Base-by-base conservation (phyloP, 2,797 vertebrate species). In the Sparus aurata region DNA sequence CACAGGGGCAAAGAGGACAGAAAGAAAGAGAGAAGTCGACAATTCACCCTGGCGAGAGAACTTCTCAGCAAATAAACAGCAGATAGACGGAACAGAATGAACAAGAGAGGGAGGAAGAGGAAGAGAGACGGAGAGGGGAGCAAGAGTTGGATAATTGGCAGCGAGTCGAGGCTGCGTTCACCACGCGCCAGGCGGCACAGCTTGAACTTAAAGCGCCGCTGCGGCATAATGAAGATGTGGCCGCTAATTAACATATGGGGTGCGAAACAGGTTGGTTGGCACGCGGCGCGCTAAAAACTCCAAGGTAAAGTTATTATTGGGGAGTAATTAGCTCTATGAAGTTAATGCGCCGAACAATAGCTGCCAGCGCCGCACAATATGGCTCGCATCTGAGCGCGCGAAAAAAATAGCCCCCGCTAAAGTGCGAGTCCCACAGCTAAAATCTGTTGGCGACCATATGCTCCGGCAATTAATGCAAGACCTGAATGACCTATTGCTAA, bases 251-350 rank as follows among this genome's bases (percentile, higher is more conserved):
- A 98, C 98, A 99, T 99, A 99, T 99, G 98, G 98, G 97, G 97
- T 97, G 98, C 95, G 97, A 94, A 99, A 98, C 98, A 99, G 98
- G 98, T 99, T 99, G 99, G 97, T 97, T 98, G 98, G 98, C 98
- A 98, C 95, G 93, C 85, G 92, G 96, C 92, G 93, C 93, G 96
- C 96, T 95, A 96, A 96, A 97, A 98, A 98, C 97, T 99, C 97
- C 96, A 98, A 99, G 98, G 98, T 99, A 99, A 98, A 99, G 98
- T 98, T 99, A 99, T 99, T 99, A 99, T 99, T 97, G 97, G 97
- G 97, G 97, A 98, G 97, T 99, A 99, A 99, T 99, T 99, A 99
- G 97, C 98, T 98, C 97, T 98, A 96, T 98, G 98, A 99, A 99
- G 97, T 99, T 98, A 98, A 98, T 97, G 97, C 97, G 96, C 94